Evolutionary conservation across 1,140 invertebrate genomes (phyloP).

Genomic region (Ladona fulva): DNA sequence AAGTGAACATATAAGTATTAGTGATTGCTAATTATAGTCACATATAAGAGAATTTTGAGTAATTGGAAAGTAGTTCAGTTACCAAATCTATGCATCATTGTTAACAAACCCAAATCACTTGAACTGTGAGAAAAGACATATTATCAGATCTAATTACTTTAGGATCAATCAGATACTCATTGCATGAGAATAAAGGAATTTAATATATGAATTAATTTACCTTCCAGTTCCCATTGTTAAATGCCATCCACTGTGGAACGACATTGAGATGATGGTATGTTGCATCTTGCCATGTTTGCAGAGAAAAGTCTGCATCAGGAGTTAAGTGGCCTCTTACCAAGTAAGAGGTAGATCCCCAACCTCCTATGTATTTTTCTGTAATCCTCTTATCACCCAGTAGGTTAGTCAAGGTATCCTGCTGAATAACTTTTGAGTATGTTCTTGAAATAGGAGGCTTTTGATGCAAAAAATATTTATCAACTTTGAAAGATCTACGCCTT

Average conservation of each 20-base stretch:
- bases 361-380: not conserved
- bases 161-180: too few species aligned
- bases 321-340: not conserved
- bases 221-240: constrained; percentile 27
- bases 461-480: not conserved
- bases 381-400: not conserved
- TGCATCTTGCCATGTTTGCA: constrained; percentile 17
- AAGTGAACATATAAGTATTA: too few species aligned
- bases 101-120: too few species aligned
- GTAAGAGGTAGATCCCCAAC: not conserved
- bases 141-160: too few species aligned
- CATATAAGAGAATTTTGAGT: too few species aligned
- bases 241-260: constrained; percentile 26
- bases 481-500: not conserved
- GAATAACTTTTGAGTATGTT: not conserved
- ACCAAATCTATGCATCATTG: too few species aligned
- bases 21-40: too few species aligned
- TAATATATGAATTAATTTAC: not conserved
- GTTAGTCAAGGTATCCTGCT: not conserved
- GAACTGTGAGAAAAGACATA: too few species aligned
- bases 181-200: too few species aligned
- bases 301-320: not conserved
- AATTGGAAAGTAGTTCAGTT: too few species aligned
- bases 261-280: constrained; percentile 27
- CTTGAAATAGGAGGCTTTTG: not conserved